Conservation (phyloP, 2,888 invertebrate genomes). For the Leptopilina drosophilae region DNA sequence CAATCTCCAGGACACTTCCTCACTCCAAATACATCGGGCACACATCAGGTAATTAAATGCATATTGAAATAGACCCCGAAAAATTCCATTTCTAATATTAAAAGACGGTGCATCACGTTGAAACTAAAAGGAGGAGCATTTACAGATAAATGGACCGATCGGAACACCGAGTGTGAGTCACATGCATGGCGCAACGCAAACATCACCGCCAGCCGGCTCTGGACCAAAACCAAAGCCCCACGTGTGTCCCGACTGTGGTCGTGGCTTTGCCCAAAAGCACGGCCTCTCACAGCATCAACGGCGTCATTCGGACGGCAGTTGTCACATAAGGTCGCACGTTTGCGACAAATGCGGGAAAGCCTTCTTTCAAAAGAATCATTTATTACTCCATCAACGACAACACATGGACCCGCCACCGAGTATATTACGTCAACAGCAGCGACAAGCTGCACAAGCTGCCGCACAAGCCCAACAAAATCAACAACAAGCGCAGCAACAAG, state of each 20-base stretch:
- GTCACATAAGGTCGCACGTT: constrained; percentile 87
- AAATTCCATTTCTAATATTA: neutral
- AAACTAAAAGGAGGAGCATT: constrained; percentile 55
- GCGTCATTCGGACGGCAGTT: constrained; percentile 88
- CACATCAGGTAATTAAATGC: constrained; percentile 70
- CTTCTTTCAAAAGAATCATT: constrained; percentile 91
- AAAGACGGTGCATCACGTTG: constrained; percentile 42
- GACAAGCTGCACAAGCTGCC: constrained; percentile 74
- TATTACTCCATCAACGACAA: constrained; percentile 88
- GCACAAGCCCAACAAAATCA: constrained; percentile 68
- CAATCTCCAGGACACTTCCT: constrained; percentile 82
- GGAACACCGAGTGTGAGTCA: constrained; percentile 73
- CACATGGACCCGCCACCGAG: constrained; percentile 84
- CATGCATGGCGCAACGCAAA: constrained; percentile 75
- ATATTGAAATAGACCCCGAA: neutral
- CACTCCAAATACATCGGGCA: constrained; percentile 72
- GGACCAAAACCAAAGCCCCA: constrained; percentile 85
- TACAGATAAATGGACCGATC: constrained; percentile 75
- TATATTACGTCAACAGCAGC: constrained; percentile 75
- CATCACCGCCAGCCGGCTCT: constrained; percentile 73
- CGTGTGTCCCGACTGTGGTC: constrained; percentile 88
- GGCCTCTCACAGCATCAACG: constrained; percentile 89
- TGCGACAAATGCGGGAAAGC: constrained; percentile 90
- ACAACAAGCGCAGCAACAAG: constrained; percentile 66
- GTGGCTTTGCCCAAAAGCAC: constrained; percentile 90